A percentile compares a stretch with the other conserved stretches of the same genome.
Conservation (phyloP, 2,797 vertebrate genomes). For the Neopelma chrysocephalum region DNA sequence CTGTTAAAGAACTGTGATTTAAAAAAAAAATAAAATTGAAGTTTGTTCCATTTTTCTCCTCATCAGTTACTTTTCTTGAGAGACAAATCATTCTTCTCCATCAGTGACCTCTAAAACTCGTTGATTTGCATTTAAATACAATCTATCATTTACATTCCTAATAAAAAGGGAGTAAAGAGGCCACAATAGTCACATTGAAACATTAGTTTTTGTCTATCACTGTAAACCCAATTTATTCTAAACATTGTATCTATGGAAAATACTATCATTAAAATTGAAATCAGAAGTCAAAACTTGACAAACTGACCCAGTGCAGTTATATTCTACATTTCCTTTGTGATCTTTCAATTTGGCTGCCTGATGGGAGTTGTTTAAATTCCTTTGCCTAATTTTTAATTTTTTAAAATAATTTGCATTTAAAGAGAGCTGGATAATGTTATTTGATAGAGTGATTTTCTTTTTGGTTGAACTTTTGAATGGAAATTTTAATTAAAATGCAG, state of each 20-base stretch:
- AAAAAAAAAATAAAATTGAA: not conserved
- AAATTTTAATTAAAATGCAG: not conserved
- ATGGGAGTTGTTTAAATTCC: not conserved
- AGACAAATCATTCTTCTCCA: not conserved
- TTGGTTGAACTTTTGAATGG: not conserved
- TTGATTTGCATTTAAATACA: conserved; percentile 34
- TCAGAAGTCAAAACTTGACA: not conserved
- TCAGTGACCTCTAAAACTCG: conserved; percentile 7
- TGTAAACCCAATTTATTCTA: not conserved
- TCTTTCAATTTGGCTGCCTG: not conserved
- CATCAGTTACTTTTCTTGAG: not conserved
- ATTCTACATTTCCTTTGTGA: not conserved
- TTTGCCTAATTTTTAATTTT: not conserved
- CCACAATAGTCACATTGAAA: not conserved
- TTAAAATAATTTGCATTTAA: not conserved
- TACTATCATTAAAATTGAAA: not conserved
- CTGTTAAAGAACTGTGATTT: not conserved
- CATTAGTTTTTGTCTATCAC: not conserved
- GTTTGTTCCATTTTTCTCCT: not conserved
- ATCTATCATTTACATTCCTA: not conserved
- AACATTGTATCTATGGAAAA: not conserved
- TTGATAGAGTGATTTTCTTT: not conserved
- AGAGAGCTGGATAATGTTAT: not conserved
- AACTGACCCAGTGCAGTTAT: not conserved
- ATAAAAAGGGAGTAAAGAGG: not conserved